phyloP scores from a whole-genome alignment of 2,888 invertebrate species.

The Temnothorax ravouxi region DNA sequence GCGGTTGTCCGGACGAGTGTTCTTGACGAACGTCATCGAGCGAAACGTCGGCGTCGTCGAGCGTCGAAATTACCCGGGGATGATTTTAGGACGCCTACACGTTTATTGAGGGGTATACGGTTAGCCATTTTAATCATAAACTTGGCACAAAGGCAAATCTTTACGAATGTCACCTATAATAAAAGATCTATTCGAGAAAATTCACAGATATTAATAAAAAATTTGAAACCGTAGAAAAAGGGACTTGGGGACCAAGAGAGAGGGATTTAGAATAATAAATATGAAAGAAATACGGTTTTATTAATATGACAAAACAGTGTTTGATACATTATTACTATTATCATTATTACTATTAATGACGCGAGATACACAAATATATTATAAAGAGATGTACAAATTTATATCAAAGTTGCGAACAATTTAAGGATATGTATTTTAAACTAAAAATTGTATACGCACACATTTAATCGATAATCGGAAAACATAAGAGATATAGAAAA shows the following conservation, averaged over 20 bases:
- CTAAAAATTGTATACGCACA: neutral
- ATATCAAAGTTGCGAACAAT: neutral
- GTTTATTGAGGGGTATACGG: neutral
- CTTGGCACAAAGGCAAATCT: neutral
- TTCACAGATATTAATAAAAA: neutral
- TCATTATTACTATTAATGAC: neutral
- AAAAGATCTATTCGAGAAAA: neutral
- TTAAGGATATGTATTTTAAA: neutral
- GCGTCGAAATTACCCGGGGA: conserved; percentile 28
- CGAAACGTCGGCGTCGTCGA: conserved; percentile 44
- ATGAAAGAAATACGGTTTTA: neutral
- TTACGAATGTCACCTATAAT: neutral
- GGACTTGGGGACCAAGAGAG: neutral
- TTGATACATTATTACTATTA: neutral
- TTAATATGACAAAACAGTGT: neutral
- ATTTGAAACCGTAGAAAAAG: neutral
- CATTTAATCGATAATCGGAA: neutral
- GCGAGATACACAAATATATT: neutral
- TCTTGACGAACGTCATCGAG: conserved; percentile 63
- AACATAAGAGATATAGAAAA: neutral
- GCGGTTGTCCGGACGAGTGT: conserved; percentile 35
- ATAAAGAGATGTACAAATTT: neutral
- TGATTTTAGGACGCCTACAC: conserved; percentile 44
- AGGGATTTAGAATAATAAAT: neutral
- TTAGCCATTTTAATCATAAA: conserved; percentile 5